Percentiles rank a stretch among this genome's conserved stretches.
phyloP scores from a whole-genome alignment of 2,888 invertebrate genomes.

The Omphaloscelis lunosa region DNA sequence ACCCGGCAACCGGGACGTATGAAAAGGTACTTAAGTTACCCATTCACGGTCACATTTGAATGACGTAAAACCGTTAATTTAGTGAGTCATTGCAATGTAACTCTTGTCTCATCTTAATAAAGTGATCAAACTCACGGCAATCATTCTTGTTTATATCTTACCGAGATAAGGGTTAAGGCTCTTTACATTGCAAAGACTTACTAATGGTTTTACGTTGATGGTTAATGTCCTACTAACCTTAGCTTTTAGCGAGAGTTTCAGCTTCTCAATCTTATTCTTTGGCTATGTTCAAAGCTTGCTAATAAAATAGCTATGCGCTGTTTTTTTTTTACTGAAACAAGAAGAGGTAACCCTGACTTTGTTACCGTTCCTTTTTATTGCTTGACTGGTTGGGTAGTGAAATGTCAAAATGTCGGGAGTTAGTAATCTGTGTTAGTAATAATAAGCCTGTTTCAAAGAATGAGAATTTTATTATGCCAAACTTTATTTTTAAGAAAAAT shows the following conservation, averaged over 20 bases:
- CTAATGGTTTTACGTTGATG: no score
- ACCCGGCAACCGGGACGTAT: no score
- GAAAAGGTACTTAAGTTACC: no score
- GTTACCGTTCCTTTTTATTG: neutral
- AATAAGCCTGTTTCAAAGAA: neutral
- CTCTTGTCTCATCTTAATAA: no score
- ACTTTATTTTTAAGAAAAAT: neutral
- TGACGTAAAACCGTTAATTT: no score
- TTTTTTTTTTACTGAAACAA: constrained; percentile 9
- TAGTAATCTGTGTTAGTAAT: neutral
- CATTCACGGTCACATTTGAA: no score
- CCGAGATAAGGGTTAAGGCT: no score
- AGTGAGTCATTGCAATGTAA: no score
- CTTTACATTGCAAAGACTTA: no score
- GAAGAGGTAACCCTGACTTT: constrained; percentile 7
- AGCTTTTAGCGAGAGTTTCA: neutral
- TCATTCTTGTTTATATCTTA: no score
- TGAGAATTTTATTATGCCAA: neutral
- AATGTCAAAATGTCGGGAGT: constrained; percentile 7
- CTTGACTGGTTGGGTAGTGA: constrained; percentile 16
- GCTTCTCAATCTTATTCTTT: constrained; percentile 1
- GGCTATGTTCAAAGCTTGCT: constrained; percentile 23
- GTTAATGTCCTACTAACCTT: no score
- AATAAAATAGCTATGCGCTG: constrained; percentile 39
- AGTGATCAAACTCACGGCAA: no score